Conservation (phyloP, 2,113 vertebrate species). For the Odontesthes bonariensis region DNA sequence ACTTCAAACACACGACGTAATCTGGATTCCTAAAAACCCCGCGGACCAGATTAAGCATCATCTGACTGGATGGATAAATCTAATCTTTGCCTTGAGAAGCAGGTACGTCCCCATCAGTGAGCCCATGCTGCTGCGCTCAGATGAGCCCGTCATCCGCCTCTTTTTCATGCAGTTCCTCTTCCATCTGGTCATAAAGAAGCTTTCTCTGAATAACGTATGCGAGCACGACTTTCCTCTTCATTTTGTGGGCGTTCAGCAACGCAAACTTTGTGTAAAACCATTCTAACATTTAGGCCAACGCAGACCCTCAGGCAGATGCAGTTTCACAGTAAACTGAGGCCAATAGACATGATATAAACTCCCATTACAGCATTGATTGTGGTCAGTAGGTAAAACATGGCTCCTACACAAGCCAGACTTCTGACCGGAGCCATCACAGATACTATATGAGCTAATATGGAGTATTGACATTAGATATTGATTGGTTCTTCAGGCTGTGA, state of each 20-base stretch:
- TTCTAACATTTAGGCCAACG: slow-evolving; percentile 28
- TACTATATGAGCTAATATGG: slow-evolving; percentile 54
- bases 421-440: slow-evolving; percentile 40
- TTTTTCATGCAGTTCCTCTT: neutral
- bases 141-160: neutral
- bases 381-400: slow-evolving; percentile 60
- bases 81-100: slow-evolving; percentile 36
- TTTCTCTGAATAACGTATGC: slow-evolving; percentile 26
- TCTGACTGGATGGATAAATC: slow-evolving; percentile 64
- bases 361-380: slow-evolving; percentile 57
- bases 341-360: slow-evolving; percentile 48
- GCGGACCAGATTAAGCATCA: slow-evolving; percentile 65
- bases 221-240: neutral
- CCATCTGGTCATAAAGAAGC: neutral
- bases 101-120: slow-evolving; percentile 26
- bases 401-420: slow-evolving; percentile 1
- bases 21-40: slow-evolving; percentile 32
- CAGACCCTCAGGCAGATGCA: slow-evolving; percentile 11
- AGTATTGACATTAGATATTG: slow-evolving; percentile 50
- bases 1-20: slow-evolving; percentile 42
- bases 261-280: slow-evolving; percentile 29
- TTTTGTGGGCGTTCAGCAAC: slow-evolving; percentile 24
- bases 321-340: slow-evolving; percentile 32
- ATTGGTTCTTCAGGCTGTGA: slow-evolving; percentile 42
- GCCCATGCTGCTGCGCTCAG: neutral